Evolutionary conservation across 2,113 vertebrate genomes (phyloP), one percentile per base, ranked within the genome.

Genomic region (Sturnira hondurensis): DNA sequence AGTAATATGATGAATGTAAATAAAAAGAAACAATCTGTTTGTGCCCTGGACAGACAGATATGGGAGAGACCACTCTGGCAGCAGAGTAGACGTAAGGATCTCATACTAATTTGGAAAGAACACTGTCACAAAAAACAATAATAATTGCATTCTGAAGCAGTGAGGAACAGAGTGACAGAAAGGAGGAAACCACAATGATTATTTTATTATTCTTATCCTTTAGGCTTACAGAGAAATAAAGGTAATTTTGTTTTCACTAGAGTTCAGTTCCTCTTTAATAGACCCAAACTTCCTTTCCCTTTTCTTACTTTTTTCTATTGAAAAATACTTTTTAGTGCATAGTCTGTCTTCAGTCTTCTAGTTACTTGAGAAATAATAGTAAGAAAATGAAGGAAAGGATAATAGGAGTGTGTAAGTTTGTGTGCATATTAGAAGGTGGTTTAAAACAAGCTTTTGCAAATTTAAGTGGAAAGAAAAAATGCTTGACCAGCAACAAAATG

Each of bases 391-490:
- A 65, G 26, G 17, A 73, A 65, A 67, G 3, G 0, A 1, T 68
- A 3, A 63, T 31, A 56, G 3, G 8, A 82, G 41, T 36, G 4
- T 74, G 1, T 63, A 54, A n/a, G 12, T 71, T 28, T 52, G 3
- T 85, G 7, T 56, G 31, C 50, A 19, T n/a, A 24, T 33, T 43
- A 1, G 20, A 2, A 9, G 28, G 6, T 3, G 0, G 4, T 6
- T 78, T 54, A 22, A 58, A 38, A 41, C 6, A 82, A 58, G 3
- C 13, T 65, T 71, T 91, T 58, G 28, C 36, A 91, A 58, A 67
- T 77, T 41, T 26, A 84, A 65, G 26, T 50, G 24, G 9, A 70
- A 70, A 13, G 67, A 41, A 63, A 38, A 33, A 89, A 73, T 70
- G 56, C 3, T 87, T 87, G 13, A 74, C 43, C 47, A 58, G 16